Evolutionary conservation across 2,113 vertebrate species (phyloP).

Genomic region (Centrocercus urophasianus): DNA sequence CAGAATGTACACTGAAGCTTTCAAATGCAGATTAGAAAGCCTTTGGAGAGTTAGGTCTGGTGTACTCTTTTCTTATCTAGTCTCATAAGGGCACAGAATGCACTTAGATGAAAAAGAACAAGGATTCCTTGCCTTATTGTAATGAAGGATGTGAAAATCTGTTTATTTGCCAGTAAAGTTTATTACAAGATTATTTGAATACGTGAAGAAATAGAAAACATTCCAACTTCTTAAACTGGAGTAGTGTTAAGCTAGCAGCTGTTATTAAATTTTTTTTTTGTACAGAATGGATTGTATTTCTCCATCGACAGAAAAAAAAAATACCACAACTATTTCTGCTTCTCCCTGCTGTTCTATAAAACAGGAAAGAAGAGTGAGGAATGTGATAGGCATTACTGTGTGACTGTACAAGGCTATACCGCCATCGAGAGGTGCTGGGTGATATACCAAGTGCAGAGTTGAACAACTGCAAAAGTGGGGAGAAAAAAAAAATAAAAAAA

Average conservation of each 20-base stretch:
- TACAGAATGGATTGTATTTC: background rate
- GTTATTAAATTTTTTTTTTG: background rate
- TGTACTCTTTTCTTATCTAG: background rate
- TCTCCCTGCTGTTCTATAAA: background rate
- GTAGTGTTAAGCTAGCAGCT: background rate
- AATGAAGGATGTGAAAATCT: background rate
- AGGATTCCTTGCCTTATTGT: background rate
- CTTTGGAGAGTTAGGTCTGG: background rate
- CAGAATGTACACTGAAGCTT: background rate
- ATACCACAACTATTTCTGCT: background rate
- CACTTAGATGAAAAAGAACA: background rate
- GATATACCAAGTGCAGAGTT: slow-evolving; percentile 26
- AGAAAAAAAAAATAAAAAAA: background rate
- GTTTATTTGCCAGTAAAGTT: slow-evolving; percentile 15
- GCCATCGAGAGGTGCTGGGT: slow-evolving; percentile 74
- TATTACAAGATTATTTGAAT: background rate
- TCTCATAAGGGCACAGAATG: background rate
- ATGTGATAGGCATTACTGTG: background rate
- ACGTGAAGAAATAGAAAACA: background rate
- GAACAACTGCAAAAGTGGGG: background rate
- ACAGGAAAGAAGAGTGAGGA: background rate
- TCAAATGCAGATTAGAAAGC: background rate
- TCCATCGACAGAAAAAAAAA: background rate
- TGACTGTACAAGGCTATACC: slow-evolving; percentile 66
- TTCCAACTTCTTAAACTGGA: background rate